These are phyloP conservation scores for Elephas maximus DNA, from an alignment of 2,113 vertebrate species.

Conservation along the genomic window DNA sequence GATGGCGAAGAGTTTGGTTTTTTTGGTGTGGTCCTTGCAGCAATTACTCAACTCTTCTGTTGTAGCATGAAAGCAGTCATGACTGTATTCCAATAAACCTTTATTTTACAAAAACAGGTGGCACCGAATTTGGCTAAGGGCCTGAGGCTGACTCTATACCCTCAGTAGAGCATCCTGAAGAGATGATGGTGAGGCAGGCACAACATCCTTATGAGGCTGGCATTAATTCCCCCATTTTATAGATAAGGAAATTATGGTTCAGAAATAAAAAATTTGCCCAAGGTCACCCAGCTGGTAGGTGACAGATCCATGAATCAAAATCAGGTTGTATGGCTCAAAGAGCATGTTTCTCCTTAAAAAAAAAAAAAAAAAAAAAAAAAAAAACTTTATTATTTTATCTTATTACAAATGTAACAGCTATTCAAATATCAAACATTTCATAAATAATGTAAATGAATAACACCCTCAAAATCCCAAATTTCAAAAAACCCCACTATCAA, in stretches of 20 bases:
- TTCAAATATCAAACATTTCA: conserved; percentile 19
- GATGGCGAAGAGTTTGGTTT: too few species aligned
- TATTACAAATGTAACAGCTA: neutral
- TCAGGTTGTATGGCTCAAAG: conserved; percentile 12
- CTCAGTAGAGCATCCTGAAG: neutral
- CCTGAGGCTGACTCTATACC: neutral
- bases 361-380: too few species aligned
- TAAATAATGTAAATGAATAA: neutral
- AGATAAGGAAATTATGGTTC: neutral
- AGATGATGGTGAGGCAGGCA: neutral
- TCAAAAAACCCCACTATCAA: neutral
- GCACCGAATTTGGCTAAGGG: neutral
- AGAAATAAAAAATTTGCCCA: neutral
- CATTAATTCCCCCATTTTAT: neutral
- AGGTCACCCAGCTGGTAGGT: neutral
- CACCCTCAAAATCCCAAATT: conserved; percentile 43
- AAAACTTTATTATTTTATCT: neutral
- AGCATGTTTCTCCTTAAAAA: neutral
- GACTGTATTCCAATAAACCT: neutral
- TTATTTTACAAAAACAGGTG: neutral
- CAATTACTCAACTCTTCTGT: neutral
- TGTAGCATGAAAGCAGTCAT: neutral
- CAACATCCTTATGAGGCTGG: neutral
- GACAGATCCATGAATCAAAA: neutral
- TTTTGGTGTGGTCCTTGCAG: neutral